A percentile compares a stretch with the other conserved stretches of the same genome.
These are phyloP conservation scores for Muscina levida DNA, from an alignment of 2,888 invertebrate genomes.

Conservation along the genomic window DNA sequence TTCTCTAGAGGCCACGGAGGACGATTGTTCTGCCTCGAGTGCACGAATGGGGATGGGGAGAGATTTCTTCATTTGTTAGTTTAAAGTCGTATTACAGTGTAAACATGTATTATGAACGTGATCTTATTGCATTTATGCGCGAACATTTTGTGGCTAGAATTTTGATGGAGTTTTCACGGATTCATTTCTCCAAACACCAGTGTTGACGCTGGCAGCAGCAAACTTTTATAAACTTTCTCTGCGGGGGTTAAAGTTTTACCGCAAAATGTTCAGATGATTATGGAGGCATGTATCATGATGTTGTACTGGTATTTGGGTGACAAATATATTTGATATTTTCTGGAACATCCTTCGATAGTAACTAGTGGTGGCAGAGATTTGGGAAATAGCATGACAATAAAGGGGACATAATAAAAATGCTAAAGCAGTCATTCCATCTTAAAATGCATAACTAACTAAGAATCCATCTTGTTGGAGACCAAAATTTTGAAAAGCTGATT, in stretches of 20 bases:
- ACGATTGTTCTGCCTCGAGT: neutral
- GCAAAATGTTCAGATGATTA: slow-evolving; percentile 41
- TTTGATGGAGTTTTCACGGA: slow-evolving; percentile 72
- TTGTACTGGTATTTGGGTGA: slow-evolving; percentile 6
- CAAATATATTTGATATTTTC: slow-evolving; percentile 37
- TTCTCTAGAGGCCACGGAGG: slow-evolving; percentile 44
- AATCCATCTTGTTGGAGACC: no score
- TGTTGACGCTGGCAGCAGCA: slow-evolving; percentile 14
- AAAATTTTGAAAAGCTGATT: no score
- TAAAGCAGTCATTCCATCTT: no score
- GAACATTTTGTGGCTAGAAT: slow-evolving; percentile 74
- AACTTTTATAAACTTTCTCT: slow-evolving; percentile 51
- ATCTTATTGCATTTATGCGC: slow-evolving; percentile 64
- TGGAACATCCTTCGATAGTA: slow-evolving; percentile 22
- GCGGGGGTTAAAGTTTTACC: slow-evolving; percentile 41
- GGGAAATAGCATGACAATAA: no score
- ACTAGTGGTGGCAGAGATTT: neutral
- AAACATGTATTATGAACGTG: slow-evolving; percentile 66
- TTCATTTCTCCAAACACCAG: slow-evolving; percentile 2
- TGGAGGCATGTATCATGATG: neutral
- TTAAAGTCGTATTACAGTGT: slow-evolving; percentile 64
- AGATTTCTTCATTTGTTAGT: slow-evolving; percentile 59
- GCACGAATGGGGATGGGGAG: neutral
- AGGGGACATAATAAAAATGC: no score
- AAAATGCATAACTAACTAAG: no score